Evolutionary conservation across 2,113 vertebrate genomes (phyloP), one percentile per base, ranked within the genome.

Genomic region (Oreochromis tanganicae): DNA sequence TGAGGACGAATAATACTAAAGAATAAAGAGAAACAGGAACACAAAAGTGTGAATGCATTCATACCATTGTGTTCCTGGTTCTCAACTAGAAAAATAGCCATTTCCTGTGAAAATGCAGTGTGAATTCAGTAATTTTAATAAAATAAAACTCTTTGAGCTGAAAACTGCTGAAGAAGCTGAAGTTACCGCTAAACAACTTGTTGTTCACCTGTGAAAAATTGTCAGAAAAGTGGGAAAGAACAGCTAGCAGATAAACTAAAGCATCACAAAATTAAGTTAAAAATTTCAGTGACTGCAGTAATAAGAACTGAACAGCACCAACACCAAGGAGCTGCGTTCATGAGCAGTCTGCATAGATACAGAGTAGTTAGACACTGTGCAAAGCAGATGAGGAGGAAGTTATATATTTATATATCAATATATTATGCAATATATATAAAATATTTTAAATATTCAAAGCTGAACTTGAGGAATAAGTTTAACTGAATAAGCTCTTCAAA

Each of bases 151-250:
- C 19, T 36, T 63, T 63, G 32, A 36, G 59, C 59, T 63, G 9
- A 4, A 34, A 34, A 63, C 59, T 63, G 59, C 59, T 63, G 29
- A 63, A 63, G 29, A 63, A 63, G 59, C 16, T 63, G 59, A 63
- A 0, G 32, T 36, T 34, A 19, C 2, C 0, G 1, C 32, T 63
- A 11, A 36, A 36, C 32, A 12, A 63, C 9, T 0, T 63, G 9
- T 12, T 43, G 4, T n/a, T 34, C 16, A 63, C 34, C 59, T 36
- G 29, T 36, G 32, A 63, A 2, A 63, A 63, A 63, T 0, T 63
- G 59, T 19, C 3, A 63, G 32, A 63, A 63, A 63, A 63, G 17
- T 19, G 17, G 9, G 59, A 63, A 63, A n/a, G 59, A 63, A 63
- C 17, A 63, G 17, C 32, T 16, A 63, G 59, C 59, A 63, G 19